Evolutionary conservation across 2,888 invertebrate species (phyloP).

Genomic region (Furcula furcula): DNA sequence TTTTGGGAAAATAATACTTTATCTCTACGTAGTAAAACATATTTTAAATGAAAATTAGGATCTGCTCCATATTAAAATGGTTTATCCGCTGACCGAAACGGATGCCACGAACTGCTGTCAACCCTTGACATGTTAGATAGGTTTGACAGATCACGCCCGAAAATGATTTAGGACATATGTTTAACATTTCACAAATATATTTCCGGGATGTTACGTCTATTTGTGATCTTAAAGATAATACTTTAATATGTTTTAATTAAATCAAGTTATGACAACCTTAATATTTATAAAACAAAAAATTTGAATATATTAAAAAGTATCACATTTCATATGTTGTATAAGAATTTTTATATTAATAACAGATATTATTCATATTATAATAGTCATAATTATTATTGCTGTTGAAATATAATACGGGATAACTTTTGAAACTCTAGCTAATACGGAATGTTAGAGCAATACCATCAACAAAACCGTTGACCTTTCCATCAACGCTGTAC

Average conservation of each 20-base stretch:
- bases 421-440: constrained; percentile 52
- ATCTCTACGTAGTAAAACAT: constrained; percentile 28
- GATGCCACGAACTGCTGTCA: constrained; percentile 75
- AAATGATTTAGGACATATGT: constrained; percentile 60
- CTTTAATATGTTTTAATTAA: constrained; percentile 21
- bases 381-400: constrained; percentile 23
- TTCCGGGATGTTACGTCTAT: constrained; percentile 21
- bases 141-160: constrained; percentile 70
- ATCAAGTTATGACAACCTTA: constrained; percentile 32
- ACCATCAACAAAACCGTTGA: constrained; percentile 52
- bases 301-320: constrained; percentile 37
- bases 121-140: constrained; percentile 74
- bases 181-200: constrained; percentile 35
- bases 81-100: constrained; percentile 62
- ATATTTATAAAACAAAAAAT: constrained; percentile 31
- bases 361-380: constrained; percentile 22
- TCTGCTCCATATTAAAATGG: constrained; percentile 43
- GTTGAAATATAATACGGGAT: constrained; percentile 42
- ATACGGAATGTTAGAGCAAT: constrained; percentile 42
- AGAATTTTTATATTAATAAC: constrained; percentile 39
- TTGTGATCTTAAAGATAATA: constrained; percentile 7
- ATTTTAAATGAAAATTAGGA: constrained; percentile 27
- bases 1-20: constrained; percentile 38
- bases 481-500: constrained; percentile 63
- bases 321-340: constrained; percentile 37